Evolutionary conservation across 1,140 invertebrate genomes (phyloP).

Genomic region (Drosophila ananassae): DNA sequence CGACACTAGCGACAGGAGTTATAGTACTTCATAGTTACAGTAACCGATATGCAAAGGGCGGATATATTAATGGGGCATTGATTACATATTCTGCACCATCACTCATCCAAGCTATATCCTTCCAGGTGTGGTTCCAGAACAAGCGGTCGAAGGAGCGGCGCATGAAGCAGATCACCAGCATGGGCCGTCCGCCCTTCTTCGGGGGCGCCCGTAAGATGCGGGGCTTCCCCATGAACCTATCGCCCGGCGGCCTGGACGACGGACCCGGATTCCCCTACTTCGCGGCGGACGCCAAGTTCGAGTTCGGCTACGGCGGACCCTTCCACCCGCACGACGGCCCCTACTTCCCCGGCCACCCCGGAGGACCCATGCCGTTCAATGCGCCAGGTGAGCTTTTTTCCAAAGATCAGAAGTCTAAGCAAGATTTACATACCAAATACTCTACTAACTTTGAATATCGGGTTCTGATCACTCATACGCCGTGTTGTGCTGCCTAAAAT

Average conservation of each 20-base stretch:
- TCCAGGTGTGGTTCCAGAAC: conserved; percentile 99
- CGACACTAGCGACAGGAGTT: background rate
- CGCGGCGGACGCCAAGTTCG: conserved; percentile 93
- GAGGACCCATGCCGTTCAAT: conserved; percentile 90
- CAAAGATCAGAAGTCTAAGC: background rate
- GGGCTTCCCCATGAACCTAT: conserved; percentile 94
- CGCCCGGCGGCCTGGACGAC: conserved; percentile 92
- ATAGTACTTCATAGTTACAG: background rate
- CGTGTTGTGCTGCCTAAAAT: too few species aligned
- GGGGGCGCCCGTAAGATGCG: conserved; percentile 95
- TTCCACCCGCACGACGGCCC: conserved; percentile 93
- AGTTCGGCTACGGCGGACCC: conserved; percentile 94
- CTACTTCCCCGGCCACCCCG: conserved; percentile 92
- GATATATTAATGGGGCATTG: background rate
- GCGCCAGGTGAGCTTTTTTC: conserved; percentile 87
- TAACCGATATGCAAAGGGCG: background rate
- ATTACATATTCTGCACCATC: background rate
- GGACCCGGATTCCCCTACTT: conserved; percentile 94
- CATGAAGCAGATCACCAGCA: conserved; percentile 95
- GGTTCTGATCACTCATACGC: too few species aligned
- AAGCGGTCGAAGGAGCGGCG: conserved; percentile 98
- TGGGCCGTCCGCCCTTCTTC: conserved; percentile 96
- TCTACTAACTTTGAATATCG: too few species aligned
- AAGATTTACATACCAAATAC: background rate
- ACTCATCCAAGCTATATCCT: conserved; percentile 1